Evolutionary conservation across 2,113 vertebrate genomes (phyloP), one percentile per base, ranked within the genome.

Genomic region (Electrona antarctica): DNA sequence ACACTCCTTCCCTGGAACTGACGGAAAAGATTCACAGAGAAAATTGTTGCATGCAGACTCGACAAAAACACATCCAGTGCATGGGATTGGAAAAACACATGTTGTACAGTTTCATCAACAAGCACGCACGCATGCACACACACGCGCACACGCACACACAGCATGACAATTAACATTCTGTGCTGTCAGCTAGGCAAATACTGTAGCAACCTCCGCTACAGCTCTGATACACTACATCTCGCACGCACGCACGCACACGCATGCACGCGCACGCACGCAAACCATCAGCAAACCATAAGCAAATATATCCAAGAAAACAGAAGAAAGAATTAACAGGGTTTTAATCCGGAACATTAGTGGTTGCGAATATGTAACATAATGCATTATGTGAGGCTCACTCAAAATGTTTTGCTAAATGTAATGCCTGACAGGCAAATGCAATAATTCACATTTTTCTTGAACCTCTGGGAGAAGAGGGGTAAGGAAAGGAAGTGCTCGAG

Each of bases 1-100:
- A 99, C 12, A 97, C 66, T 0, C 94, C 96, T 7, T 89, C 91
- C 2, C 95, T 93, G 2, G 94, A 95, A 87, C 94, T 95, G 86
- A 73, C 57, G 81, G 64, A 11, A 6, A 86, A 11, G 13, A 88
- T 33, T 62, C n/a, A 80, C 60, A 69, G 14, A 64, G 52, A 12
- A 60, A 21, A 28, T 0, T 70, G 50, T 76, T 48, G 71, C 15
- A 63, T 12, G 46, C 7, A 21, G 1, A 67, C 13, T 60, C 55
- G 5, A 60, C 9, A 57, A 60, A 56, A 48, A 41, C 33, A 41
- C 56, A n/a, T 61, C 13, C 9, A 58, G 59, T 29, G n/a, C n/a
- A n/a, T n/a, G 57, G 57, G 4, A 28, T 59, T 28, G 28, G 57
- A 29, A 9, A 29, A 28, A 29, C 33, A 29, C 57, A 59, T 61